Evolutionary conservation across 2,888 invertebrate genomes (phyloP).

Genomic region (Phymatocera aterrima): DNA sequence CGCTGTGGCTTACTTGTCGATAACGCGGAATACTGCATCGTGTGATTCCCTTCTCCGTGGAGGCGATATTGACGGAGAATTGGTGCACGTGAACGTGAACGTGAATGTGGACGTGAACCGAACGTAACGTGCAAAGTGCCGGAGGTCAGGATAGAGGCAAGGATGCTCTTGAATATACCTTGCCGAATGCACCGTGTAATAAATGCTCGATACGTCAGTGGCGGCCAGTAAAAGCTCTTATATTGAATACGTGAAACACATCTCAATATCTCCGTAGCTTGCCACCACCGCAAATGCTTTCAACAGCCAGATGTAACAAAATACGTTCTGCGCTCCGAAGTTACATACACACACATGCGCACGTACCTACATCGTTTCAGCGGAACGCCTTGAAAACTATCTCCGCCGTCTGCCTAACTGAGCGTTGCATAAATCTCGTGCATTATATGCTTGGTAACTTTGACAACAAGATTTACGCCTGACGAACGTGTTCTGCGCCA

Average conservation of each 20-base stretch:
- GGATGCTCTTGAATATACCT: conserved; percentile 22
- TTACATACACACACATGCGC: too few relatives aligned
- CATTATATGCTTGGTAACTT: neutral
- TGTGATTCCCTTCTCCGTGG: conserved; percentile 1
- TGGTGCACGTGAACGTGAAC: too few relatives aligned
- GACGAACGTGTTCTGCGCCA: conserved; percentile 7
- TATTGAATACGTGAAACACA: conserved; percentile 71
- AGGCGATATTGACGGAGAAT: neutral
- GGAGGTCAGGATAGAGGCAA: conserved; percentile 20
- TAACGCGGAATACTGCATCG: conserved; percentile 12
- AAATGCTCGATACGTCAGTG: conserved; percentile 36
- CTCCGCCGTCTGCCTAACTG: neutral
- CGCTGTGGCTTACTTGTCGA: neutral
- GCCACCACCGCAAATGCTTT: conserved; percentile 19
- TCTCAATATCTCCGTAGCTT: conserved; percentile 60
- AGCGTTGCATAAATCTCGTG: neutral
- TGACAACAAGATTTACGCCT: conserved; percentile 28
- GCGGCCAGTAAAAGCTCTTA: conserved; percentile 63
- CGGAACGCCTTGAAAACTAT: neutral
- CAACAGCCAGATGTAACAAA: conserved; percentile 18
- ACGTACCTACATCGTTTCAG: conserved; percentile 19
- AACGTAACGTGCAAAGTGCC: neutral
- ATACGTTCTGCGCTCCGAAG: neutral
- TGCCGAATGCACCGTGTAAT: conserved; percentile 29
- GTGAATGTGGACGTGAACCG: too few relatives aligned